Evolutionary conservation across 2,113 vertebrate genomes (phyloP).

Genomic region (Thinocorus orbignyianus): DNA sequence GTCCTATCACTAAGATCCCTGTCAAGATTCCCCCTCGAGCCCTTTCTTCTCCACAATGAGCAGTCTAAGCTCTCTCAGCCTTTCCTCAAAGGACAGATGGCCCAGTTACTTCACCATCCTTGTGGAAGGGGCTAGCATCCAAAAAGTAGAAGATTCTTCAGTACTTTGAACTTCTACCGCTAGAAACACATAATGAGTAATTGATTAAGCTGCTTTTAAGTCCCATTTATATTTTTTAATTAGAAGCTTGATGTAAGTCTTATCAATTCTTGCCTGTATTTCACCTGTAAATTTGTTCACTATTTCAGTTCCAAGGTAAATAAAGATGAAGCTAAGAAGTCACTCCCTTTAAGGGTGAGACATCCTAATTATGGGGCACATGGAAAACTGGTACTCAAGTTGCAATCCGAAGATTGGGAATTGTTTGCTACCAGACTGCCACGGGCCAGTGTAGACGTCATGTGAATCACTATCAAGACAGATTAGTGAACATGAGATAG

Average conservation of each 20-base stretch:
- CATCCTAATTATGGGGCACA: not conserved
- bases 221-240: not conserved
- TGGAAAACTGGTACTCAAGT: not conserved
- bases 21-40: not conserved
- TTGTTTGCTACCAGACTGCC: not conserved
- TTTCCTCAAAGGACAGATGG: not conserved
- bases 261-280: not conserved
- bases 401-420: not conserved
- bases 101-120: not conserved
- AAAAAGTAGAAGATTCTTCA: not conserved
- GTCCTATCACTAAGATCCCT: not conserved
- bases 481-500: rapidly evolving
- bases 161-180: not conserved
- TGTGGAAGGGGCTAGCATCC: not conserved
- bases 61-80: not conserved
- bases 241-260: not conserved
- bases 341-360: not conserved
- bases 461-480: rapidly evolving
- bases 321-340: not conserved
- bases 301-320: not conserved
- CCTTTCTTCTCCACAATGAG: not conserved
- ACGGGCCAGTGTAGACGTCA: rapidly evolving
- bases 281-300: not conserved
- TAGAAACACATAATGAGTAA: not conserved
- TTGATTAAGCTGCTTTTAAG: not conserved